Percentiles rank a stretch among this genome's conserved stretches.
These are phyloP conservation scores for Rotaria sp. DNA, from an alignment of 2,888 invertebrate genomes.

Conservation along the genomic window DNA sequence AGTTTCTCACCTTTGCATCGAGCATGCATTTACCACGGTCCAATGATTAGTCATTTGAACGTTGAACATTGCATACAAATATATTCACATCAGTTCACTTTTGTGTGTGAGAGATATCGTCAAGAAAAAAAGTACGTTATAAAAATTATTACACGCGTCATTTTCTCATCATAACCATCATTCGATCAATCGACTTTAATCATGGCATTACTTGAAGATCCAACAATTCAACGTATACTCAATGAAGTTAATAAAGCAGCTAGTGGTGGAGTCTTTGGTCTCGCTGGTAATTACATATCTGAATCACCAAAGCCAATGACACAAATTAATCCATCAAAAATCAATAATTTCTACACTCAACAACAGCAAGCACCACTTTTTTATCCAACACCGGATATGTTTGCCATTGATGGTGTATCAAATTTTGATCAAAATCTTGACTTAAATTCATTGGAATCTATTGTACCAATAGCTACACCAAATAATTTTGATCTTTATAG, in stretches of 20 bases:
- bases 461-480: neutral
- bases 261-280: neutral
- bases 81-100: neutral
- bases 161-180: neutral
- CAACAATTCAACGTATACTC: neutral
- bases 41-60: neutral
- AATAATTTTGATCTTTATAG: conserved; percentile 1
- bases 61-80: neutral
- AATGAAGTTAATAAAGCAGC: conserved; percentile 17
- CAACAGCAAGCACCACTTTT: neutral
- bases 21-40: neutral
- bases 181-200: neutral
- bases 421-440: neutral
- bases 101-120: neutral
- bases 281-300: neutral
- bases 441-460: neutral
- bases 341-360: neutral
- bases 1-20: neutral
- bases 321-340: neutral
- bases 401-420: neutral
- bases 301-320: neutral
- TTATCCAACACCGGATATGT: neutral
- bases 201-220: conserved; percentile 7
- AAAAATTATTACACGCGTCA: neutral
- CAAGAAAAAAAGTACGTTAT: neutral